Evolutionary conservation across 2,797 vertebrate species (phyloP).

Genomic region (Crenuchus spilurus): DNA sequence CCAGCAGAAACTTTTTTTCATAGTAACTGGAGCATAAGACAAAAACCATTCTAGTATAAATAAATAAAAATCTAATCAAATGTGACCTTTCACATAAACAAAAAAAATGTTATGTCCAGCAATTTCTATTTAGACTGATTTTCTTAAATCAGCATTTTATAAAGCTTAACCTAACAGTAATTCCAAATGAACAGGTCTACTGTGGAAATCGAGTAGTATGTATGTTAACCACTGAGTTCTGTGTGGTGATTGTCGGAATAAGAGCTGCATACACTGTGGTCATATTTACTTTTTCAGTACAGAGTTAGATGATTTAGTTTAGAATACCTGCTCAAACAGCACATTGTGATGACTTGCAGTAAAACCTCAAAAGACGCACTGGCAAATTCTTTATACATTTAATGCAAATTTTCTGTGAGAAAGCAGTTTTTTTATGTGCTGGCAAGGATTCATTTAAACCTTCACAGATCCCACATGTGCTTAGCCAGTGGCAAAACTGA

Average conservation of each 20-base stretch:
- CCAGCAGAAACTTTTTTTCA: too few relatives aligned
- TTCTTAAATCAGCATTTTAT: too few relatives aligned
- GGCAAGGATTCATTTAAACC: slow-evolving; percentile 63
- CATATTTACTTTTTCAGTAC: background rate
- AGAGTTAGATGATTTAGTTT: background rate
- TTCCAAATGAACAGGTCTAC: too few relatives aligned
- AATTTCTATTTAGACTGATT: too few relatives aligned
- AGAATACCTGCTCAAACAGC: background rate
- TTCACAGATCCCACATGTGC: slow-evolving; percentile 68
- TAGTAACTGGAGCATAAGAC: too few relatives aligned
- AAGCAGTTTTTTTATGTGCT: slow-evolving; percentile 49
- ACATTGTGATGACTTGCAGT: background rate
- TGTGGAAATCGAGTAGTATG: too few relatives aligned
- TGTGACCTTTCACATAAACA: too few relatives aligned
- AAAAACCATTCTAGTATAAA: too few relatives aligned
- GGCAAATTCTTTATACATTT: slow-evolving; percentile 12
- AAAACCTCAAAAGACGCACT: background rate
- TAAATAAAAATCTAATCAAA: too few relatives aligned
- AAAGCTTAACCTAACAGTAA: too few relatives aligned
- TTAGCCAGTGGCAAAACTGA: slow-evolving; percentile 62
- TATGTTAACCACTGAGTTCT: background rate
- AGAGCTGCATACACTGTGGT: background rate
- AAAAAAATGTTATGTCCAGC: too few relatives aligned
- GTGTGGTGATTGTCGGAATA: background rate
- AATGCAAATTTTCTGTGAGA: slow-evolving; percentile 39